phyloP scores from a whole-genome alignment of 2,113 vertebrate species.

The Stercorarius parasiticus region DNA sequence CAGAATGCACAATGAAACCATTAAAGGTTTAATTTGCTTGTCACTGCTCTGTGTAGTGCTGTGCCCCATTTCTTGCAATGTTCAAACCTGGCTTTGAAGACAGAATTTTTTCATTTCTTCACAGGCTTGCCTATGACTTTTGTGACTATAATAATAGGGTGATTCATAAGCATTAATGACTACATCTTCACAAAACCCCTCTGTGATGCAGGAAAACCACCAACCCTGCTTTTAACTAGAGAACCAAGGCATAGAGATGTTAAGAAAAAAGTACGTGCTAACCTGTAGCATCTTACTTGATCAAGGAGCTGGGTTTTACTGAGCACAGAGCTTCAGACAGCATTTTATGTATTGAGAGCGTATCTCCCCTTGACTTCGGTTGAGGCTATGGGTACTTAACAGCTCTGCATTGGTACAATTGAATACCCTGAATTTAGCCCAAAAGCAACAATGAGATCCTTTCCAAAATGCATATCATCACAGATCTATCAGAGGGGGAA shows the following conservation, averaged over 20 bases:
- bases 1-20: background rate
- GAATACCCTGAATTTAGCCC: background rate
- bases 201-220: background rate
- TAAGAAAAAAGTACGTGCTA: background rate
- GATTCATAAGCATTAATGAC: background rate
- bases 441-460: background rate
- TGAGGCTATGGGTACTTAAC: background rate
- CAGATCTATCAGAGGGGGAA: background rate
- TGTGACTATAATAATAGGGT: background rate
- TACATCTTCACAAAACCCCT: background rate
- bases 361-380: background rate
- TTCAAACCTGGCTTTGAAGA: slow-evolving; percentile 6
- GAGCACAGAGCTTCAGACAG: background rate
- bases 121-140: background rate
- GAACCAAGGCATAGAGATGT: background rate
- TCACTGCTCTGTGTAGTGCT: background rate
- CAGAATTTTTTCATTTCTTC: background rate
- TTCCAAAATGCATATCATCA: background rate
- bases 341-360: background rate
- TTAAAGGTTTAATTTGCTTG: background rate
- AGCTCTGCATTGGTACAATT: background rate
- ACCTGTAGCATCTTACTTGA: background rate
- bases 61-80: background rate
- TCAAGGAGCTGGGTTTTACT: background rate
- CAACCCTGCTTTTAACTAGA: background rate